phyloP scores from a whole-genome alignment of 2,888 invertebrate genomes.

The Pyrrhia umbra region DNA sequence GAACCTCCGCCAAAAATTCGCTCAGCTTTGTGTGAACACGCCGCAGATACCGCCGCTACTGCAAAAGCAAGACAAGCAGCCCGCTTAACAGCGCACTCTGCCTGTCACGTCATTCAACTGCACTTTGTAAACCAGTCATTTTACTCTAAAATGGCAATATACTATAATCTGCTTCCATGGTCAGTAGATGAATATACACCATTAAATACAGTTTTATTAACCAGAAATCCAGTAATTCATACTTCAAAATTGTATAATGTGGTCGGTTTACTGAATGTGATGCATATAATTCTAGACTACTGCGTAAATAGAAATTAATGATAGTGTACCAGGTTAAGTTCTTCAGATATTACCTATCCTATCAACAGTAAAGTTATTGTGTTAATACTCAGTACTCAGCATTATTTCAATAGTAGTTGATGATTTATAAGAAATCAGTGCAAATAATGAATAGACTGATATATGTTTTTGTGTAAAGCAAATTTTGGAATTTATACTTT shows the following conservation, averaged over 20 bases:
- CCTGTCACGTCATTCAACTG: slow-evolving; percentile 67
- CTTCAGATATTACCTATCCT: slow-evolving; percentile 33
- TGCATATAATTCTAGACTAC: slow-evolving; percentile 26
- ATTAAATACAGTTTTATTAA: slow-evolving; percentile 38
- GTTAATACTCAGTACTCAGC: slow-evolving; percentile 48
- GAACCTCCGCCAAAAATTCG: slow-evolving; percentile 95
- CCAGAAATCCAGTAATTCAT: slow-evolving; percentile 36
- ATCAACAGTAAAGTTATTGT: slow-evolving; percentile 32
- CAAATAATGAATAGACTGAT: slow-evolving; percentile 55
- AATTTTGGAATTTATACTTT: slow-evolving; percentile 41
- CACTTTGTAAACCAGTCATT: slow-evolving; percentile 63
- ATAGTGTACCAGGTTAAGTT: slow-evolving; percentile 43
- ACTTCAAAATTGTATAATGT: slow-evolving; percentile 25
- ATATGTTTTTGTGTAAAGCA: slow-evolving; percentile 41
- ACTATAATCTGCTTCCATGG: slow-evolving; percentile 51
- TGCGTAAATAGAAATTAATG: slow-evolving; percentile 42
- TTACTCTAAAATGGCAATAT: slow-evolving; percentile 42
- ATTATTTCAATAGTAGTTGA: slow-evolving; percentile 39
- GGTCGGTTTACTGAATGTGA: slow-evolving; percentile 31
- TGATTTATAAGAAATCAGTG: slow-evolving; percentile 39
- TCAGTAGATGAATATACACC: slow-evolving; percentile 50
- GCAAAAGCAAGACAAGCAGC: slow-evolving; percentile 70
- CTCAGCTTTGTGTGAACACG: slow-evolving; percentile 92
- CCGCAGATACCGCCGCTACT: slow-evolving; percentile 72
- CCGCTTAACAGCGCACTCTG: slow-evolving; percentile 65